phyloP scores from a whole-genome alignment of 2,113 vertebrate genomes.

The Tetraodon nigroviridis region DNA sequence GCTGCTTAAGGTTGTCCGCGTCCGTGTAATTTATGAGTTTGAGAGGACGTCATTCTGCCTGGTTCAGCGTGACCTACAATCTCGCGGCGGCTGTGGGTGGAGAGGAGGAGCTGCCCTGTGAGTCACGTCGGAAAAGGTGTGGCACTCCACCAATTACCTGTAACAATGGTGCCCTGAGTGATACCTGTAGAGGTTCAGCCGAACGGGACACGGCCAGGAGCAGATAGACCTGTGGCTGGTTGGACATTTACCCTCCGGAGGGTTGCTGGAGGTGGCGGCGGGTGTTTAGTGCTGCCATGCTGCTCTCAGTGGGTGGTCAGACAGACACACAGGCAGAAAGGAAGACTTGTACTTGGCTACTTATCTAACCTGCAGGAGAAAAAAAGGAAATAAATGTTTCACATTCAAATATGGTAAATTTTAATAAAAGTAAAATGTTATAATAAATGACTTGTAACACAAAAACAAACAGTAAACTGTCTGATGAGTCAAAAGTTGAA shows the following conservation, averaged over 20 bases:
- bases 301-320: conserved; percentile 65
- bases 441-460: too few relatives aligned
- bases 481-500: too few relatives aligned
- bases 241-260: conserved; percentile 53
- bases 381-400: too few relatives aligned
- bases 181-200: conserved; percentile 32
- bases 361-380: too few relatives aligned
- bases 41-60: conserved; percentile 61
- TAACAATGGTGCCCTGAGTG: conserved; percentile 50
- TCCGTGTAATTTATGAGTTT: conserved; percentile 74
- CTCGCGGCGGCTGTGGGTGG: conserved; percentile 66
- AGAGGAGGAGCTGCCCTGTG: conserved; percentile 57
- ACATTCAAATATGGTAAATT: too few relatives aligned
- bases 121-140: conserved; percentile 73
- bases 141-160: conserved; percentile 70
- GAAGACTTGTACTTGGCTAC: too few relatives aligned
- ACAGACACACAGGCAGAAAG: conserved; percentile 22
- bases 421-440: too few relatives aligned
- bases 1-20: conserved; percentile 74
- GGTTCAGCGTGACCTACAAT: conserved; percentile 68
- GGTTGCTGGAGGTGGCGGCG: conserved; percentile 31
- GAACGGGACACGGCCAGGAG: conserved; percentile 35
- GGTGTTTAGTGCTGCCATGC: conserved; percentile 17
- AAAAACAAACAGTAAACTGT: too few relatives aligned
- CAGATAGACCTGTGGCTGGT: conserved; percentile 24